Evolutionary conservation across 2,113 vertebrate species (phyloP), one percentile per base, ranked within the genome.

Genomic region (Phalacrocorax carbo): DNA sequence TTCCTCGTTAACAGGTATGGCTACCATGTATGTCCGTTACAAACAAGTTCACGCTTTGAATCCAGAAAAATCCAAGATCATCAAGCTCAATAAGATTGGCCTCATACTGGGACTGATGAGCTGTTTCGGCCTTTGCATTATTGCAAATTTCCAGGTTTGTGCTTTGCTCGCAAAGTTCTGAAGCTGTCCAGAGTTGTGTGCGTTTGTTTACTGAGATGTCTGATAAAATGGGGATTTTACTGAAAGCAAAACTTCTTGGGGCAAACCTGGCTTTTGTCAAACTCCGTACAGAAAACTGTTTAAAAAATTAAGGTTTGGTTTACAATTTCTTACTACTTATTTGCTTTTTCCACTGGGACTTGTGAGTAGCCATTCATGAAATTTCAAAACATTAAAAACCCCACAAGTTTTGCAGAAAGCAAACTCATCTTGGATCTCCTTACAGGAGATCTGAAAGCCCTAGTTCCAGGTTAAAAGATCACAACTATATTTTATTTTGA

Each of bases 111-210:
- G 99, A 66, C 57, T 98, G 70, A 92, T 97, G 86, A 99, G 99
- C 97, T 99, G 98, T 86, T 98, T 99, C 36, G 99, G 99, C 80
- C 98, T 99, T 98, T 99, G 98, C 40, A 90, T 99, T 51, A 98
- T 99, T 86, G 99, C 99, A 19, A 99, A 99, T 97, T 99, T 99
- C 97, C 99, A 99, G 99, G 99, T 98, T 92, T 93, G 98, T 97
- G 60, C 91, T 94, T 86, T 30, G 34, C 25, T 57, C 91, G 52
- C 57, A 13, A 32, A 66, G 38, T 62, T 55, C 54, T 38, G 8
- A 40, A 42, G 38, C 49, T 75, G 71, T 5, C 70, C 44, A 29
- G 51, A 52, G 26, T 19, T 42, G n/a, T 30, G 57, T 48, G 34
- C 26, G 51, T 32, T 27, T 61, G 69, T 25, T 64, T 42, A 34